These are phyloP conservation scores for Ibidorhyncha struthersii DNA, from an alignment of 2,113 vertebrate genomes.

Conservation along the genomic window DNA sequence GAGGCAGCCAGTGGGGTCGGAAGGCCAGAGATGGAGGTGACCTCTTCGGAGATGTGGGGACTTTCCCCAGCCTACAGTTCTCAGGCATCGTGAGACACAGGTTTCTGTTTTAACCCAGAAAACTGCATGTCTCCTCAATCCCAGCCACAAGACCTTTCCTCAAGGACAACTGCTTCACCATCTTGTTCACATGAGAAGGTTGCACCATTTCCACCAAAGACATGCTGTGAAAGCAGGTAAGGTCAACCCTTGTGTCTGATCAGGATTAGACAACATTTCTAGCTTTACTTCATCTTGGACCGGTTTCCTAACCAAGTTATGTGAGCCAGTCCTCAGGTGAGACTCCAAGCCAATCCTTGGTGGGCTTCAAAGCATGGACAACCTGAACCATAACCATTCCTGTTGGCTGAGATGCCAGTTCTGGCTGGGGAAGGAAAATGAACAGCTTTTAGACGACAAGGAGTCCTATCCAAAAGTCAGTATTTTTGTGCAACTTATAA, in stretches of 20 bases:
- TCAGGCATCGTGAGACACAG: background rate
- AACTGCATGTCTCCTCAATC: background rate
- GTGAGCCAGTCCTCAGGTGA: background rate
- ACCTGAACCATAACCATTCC: background rate
- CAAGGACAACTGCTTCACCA: background rate
- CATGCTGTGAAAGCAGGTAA: background rate
- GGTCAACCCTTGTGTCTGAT: background rate
- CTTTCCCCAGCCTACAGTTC: background rate
- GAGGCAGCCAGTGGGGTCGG: fast-evolving
- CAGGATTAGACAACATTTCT: background rate
- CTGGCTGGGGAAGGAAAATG: background rate
- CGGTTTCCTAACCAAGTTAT: background rate
- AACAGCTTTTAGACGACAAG: background rate
- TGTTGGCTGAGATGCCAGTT: background rate
- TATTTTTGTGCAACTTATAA: background rate
- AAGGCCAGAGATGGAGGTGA: background rate
- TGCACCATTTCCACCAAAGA: background rate
- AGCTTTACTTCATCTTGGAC: background rate
- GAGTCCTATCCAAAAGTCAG: background rate
- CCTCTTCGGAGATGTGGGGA: background rate
- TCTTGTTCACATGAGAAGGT: background rate
- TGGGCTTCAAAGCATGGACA: background rate
- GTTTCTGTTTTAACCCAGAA: background rate
- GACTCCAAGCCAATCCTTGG: background rate
- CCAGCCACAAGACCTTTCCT: background rate